Evolutionary conservation across 2,113 vertebrate species (phyloP), one percentile per base, ranked within the genome.

Genomic region (Hucho hucho): DNA sequence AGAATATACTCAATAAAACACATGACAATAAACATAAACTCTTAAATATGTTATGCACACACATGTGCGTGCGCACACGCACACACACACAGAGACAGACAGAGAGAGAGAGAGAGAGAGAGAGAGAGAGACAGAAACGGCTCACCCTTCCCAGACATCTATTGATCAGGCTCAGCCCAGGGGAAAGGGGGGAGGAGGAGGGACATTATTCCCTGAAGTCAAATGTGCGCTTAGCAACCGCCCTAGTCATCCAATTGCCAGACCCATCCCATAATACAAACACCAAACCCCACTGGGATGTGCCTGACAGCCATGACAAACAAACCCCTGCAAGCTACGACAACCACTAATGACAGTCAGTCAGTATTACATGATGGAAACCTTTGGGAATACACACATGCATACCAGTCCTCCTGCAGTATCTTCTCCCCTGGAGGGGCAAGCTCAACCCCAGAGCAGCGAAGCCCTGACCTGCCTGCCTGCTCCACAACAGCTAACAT

Each of bases 181-280:
- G 37, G 37, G 73, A 67, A 75, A 67, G 80, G 79, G 22, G 64
- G 61, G 75, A 69, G 73, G 73, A 70, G 61, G 75, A 69, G 73
- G 74, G 73, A 86, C 89, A 86, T 91, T 86, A 85, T 82, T 93
- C 82, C 79, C 82, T 69, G 76, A 73, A 86, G 83, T 89, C 83
- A 85, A 87, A 81, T 72, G 75, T 72, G 88, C 83, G 81, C 88
- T 87, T 89, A 90, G 89, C 89, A 90, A 90, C 88, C 87, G 81
- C 63, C 58, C 75, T 53, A 78, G 76, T 69, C 75, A 79, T 75
- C 74, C 25, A 66, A 86, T 81, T 88, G 83, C 80, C 77, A 85
- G 16, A 53, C 16, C 78, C 75, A 89, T 80, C 82, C 81, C 66
- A 53, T 74, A 74, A 78, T 73, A 68, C 58, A 46, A 80, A 72